phyloP scores from a whole-genome alignment of 1,140 invertebrate genomes.

The Apocrypta bakeri region DNA sequence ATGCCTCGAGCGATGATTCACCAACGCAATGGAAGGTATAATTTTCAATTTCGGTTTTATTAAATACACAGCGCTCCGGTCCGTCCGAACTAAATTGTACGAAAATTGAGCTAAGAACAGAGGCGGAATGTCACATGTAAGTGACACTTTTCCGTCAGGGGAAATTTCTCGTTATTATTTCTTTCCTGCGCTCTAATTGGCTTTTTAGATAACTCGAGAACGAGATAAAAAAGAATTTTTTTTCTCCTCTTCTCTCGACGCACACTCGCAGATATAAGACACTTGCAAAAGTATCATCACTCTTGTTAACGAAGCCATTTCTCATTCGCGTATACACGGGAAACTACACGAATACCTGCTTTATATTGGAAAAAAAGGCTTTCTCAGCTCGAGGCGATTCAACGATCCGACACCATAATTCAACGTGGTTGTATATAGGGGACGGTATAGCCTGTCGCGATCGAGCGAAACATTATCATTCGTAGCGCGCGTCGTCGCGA shows the following conservation, averaged over 20 bases:
- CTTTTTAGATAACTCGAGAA: neutral
- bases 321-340: neutral
- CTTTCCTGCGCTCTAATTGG: neutral
- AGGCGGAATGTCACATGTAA: neutral
- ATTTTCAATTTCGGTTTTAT: slow-evolving; percentile 14
- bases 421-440: neutral
- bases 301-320: neutral
- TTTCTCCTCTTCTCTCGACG: no score
- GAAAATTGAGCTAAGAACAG: slow-evolving; percentile 26
- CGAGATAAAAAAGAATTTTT: no score
- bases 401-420: no score
- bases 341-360: no score
- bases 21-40: neutral
- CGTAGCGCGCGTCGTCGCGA: no score
- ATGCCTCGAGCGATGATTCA: neutral
- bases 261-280: no score
- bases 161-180: slow-evolving; percentile 1
- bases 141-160: slow-evolving; percentile 20
- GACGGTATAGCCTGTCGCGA: neutral
- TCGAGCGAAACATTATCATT: neutral
- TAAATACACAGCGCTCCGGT: neutral
- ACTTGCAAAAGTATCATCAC: neutral
- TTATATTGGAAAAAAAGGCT: neutral
- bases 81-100: slow-evolving; percentile 14
- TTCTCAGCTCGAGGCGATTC: neutral